Evolutionary conservation across 2,888 invertebrate species (phyloP).

Genomic region (Andrena praecox): DNA sequence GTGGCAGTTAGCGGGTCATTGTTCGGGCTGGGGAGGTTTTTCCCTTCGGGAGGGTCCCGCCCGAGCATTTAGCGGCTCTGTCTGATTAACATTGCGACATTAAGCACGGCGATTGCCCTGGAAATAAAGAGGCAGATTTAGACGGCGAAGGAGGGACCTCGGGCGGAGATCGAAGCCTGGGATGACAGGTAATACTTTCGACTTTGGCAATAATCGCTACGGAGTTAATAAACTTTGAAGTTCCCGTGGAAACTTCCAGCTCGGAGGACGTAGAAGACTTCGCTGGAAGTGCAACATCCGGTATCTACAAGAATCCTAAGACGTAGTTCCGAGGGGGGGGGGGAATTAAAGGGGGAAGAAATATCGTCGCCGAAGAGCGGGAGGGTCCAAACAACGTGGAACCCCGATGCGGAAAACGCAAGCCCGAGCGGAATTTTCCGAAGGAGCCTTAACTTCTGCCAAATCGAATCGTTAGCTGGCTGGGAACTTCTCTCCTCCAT

Average conservation of each 20-base stretch:
- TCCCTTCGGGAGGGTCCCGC: slow-evolving; percentile 15
- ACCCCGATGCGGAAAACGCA: slow-evolving; percentile 2
- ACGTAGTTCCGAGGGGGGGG: background rate
- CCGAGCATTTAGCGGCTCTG: slow-evolving; percentile 19
- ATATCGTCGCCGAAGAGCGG: background rate
- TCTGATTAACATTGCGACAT: slow-evolving; percentile 47
- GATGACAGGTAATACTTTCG: slow-evolving; percentile 1
- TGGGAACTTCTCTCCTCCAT: slow-evolving; percentile 21
- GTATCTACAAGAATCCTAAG: background rate
- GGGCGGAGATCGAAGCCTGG: background rate
- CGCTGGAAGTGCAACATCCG: background rate
- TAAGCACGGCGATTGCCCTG: slow-evolving; percentile 25
- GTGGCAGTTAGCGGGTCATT: slow-evolving; percentile 51
- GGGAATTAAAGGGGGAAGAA: slow-evolving; percentile 17
- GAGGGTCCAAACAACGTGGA: slow-evolving; percentile 11
- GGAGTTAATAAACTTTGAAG: background rate
- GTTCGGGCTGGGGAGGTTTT: slow-evolving; percentile 31
- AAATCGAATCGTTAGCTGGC: slow-evolving; percentile 43
- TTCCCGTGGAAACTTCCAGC: background rate
- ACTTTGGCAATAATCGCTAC: background rate
- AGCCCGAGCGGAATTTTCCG: slow-evolving; percentile 36
- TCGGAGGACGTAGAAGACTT: background rate
- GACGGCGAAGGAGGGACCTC: background rate
- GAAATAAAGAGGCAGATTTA: slow-evolving; percentile 25
- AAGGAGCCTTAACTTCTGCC: slow-evolving; percentile 48